These are phyloP conservation scores for Ischnura elegans DNA, from an alignment of 2,888 invertebrate genomes.

Conservation along the genomic window DNA sequence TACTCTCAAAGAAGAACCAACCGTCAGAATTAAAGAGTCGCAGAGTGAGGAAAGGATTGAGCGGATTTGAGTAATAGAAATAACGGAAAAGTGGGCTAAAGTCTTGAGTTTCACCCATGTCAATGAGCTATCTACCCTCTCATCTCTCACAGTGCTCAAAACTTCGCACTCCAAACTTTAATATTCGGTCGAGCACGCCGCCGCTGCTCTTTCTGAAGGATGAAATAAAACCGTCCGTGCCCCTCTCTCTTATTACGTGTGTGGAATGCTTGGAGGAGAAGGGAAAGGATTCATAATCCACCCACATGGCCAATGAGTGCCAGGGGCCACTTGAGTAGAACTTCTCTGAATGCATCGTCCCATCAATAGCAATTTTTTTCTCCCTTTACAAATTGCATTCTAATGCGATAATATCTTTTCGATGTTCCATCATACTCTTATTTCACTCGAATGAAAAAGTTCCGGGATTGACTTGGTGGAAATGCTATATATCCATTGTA, in stretches of 20 bases:
- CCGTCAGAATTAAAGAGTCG: too few species aligned
- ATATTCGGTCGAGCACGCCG: conserved; percentile 62
- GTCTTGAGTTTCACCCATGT: not conserved
- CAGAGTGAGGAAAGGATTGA: too few species aligned
- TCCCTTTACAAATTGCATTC: conserved; percentile 23
- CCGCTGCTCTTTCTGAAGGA: conserved; percentile 14
- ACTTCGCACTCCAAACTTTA: conserved; percentile 62
- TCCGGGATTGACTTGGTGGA: too few species aligned
- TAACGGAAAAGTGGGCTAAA: not conserved
- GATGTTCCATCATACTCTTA: not conserved
- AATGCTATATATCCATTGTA: too few species aligned
- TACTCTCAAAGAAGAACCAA: too few species aligned
- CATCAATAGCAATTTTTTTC: not conserved
- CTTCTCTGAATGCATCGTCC: conserved; percentile 24
- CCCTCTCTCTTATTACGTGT: too few species aligned
- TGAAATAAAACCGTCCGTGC: conserved; percentile 21
- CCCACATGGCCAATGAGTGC: not conserved
- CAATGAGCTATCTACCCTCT: not conserved
- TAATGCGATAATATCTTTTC: conserved; percentile 11
- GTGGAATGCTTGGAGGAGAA: not conserved
- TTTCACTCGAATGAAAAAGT: too few species aligned
- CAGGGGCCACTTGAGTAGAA: not conserved
- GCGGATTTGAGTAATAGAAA: not conserved
- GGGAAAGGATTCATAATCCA: not conserved
- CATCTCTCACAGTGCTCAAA: not conserved